phyloP scores from a whole-genome alignment of 2,797 vertebrate species.

The Todus mexicanus region DNA sequence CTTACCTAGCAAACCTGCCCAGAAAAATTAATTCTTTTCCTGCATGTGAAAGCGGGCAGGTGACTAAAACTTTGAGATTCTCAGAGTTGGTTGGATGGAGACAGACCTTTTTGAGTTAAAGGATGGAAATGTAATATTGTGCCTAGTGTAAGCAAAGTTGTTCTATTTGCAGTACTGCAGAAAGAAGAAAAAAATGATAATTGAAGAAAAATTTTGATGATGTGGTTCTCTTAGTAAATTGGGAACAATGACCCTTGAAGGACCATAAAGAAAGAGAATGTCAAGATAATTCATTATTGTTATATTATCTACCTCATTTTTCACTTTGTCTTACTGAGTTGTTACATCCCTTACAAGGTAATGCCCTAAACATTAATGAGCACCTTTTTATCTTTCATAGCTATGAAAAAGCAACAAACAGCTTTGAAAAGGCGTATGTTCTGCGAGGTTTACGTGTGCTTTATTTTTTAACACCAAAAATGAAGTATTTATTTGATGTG shows the following conservation, averaged over 20 bases:
- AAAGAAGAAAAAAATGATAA: conserved; percentile 73
- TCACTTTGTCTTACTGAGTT: conserved; percentile 76
- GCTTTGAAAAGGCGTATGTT: not conserved
- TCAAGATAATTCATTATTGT: conserved; percentile 87
- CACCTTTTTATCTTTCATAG: conserved; percentile 12
- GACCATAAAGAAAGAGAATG: conserved; percentile 84
- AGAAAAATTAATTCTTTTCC: not conserved
- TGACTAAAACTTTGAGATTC: conserved; percentile 21
- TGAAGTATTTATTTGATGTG: not conserved
- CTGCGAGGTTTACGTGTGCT: not conserved
- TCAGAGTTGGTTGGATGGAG: not conserved
- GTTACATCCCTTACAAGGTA: conserved; percentile 66
- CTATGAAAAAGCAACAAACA: conserved; percentile 25
- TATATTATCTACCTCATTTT: conserved; percentile 79
- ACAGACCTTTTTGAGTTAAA: not conserved
- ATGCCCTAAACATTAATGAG: conserved; percentile 70
- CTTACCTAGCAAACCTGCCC: not conserved
- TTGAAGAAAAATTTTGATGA: conserved; percentile 83
- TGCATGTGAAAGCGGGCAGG: not conserved
- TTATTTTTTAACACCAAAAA: conserved; percentile 9
- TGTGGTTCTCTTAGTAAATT: conserved; percentile 84
- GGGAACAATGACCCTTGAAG: conserved; percentile 86
- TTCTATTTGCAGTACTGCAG: conserved; percentile 68
- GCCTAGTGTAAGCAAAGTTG: conserved; percentile 46
- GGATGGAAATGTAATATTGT: not conserved